Evolutionary conservation across 2,113 vertebrate species (phyloP), one percentile per base, ranked within the genome.

Genomic region (Motacilla tschutschensis): DNA sequence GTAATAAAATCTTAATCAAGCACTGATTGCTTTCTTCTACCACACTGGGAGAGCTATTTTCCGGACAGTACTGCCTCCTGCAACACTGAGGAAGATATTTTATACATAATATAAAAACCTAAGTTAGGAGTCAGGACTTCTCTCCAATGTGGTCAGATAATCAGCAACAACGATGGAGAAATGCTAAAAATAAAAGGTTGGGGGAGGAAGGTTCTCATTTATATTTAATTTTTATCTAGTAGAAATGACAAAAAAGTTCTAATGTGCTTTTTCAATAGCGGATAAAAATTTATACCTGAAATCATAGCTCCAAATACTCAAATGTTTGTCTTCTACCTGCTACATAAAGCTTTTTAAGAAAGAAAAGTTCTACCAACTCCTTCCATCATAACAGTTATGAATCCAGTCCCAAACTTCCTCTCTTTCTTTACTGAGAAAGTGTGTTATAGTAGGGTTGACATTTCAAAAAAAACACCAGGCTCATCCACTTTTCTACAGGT

Each of bases 361-460:
- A 48, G 28, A 67, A 53, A 25, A 53, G 6, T 7, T 79, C 33
- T 57, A 12, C 8, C 38, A 44, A 8, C 4, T 7, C 4, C 7
- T 24, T 6, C 5, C 0, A 0, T 41, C 20, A 15, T 19, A 71
- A 5, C 14, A 46, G 3, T 14, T 40, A 63, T 8, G 5, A 6
- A 53, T 40, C 17, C 25, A 40, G 25, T 40, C 5, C 10, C 46
- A 62, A 87, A 53, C 2, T 17, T 64, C 18, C 28, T 63, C 10
- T 55, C 21, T 54, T 62, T 62, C 43, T 83, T 93, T 75, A 25
- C 10, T 0, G 2, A 51, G 9, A 44, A 72, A 57, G 17, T 28
- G 3, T 65, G 5, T 2, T 33, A 36, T 16, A 14, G 14, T 28
- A 86, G 14, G 20, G 13, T 2, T 74, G 69, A 63, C 6, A 29